Conservation (phyloP, 2,113 vertebrate genomes). For the Thalassarche chlororhynchos region DNA sequence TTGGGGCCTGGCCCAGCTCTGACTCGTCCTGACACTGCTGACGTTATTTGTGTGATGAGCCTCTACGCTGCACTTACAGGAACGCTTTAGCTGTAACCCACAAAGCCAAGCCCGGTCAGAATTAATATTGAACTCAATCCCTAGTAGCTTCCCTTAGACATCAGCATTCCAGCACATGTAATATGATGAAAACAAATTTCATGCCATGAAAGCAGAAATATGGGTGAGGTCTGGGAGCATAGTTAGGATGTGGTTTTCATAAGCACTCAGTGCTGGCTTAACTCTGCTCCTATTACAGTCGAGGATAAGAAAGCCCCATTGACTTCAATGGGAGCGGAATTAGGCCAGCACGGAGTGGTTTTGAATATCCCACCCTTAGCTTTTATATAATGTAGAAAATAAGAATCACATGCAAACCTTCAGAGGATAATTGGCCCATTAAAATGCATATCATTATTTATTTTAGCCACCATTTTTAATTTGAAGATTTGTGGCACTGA, state of each 20-base stretch:
- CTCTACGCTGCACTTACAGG: background rate
- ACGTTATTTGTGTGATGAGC: background rate
- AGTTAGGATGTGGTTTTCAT: slow-evolving; percentile 57
- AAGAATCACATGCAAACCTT: slow-evolving; percentile 27
- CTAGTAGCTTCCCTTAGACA: slow-evolving; percentile 31
- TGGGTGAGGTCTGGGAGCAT: slow-evolving; percentile 57
- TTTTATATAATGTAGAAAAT: slow-evolving; percentile 3
- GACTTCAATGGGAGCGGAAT: slow-evolving; percentile 14
- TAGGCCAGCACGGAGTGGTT: slow-evolving; percentile 23
- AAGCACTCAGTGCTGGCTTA: slow-evolving; percentile 13
- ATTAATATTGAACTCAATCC: slow-evolving; percentile 9
- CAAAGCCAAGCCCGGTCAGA: slow-evolving; percentile 41
- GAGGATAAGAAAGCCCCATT: background rate
- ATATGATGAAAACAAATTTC: slow-evolving; percentile 56
- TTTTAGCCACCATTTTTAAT: background rate
- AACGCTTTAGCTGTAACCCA: background rate
- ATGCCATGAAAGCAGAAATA: slow-evolving; percentile 59
- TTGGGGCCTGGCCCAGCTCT: background rate
- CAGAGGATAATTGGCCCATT: background rate
- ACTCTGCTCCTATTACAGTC: slow-evolving; percentile 26
- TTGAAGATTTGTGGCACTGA: background rate
- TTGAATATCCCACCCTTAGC: slow-evolving; percentile 33
- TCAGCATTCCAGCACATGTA: slow-evolving; percentile 44
- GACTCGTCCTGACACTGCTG: background rate
- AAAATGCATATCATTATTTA: background rate